Evolutionary conservation across 2,888 invertebrate genomes (phyloP), one percentile per base, ranked within the genome.

Genomic region (Craniophora ligustri): DNA sequence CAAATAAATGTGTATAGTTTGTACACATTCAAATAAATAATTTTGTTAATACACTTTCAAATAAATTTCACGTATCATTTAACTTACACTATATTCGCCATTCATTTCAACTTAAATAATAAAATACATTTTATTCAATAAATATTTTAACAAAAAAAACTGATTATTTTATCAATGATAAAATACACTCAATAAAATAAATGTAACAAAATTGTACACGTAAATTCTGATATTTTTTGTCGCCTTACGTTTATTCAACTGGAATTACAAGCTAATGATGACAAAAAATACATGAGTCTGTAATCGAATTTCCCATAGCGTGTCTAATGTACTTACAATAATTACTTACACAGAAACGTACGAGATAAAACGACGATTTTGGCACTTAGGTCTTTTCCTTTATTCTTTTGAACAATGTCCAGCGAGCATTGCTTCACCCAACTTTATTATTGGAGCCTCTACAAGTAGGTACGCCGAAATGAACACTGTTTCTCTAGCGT

Each of bases 361-460:
- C 72, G 64, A 70, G 70, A 60, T 72, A 67, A 77, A 78, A 80
- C 78, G 76, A 85, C 81, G 79, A 79, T 90, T 65, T 91, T 91
- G 91, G 91, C 91, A 91, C 91, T 88, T 89, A 81, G 84, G 87
- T 87, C 82, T 79, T 84, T 76, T 65, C 60, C 58, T 59, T 61
- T 55, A 50, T 62, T 49, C 55, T 34, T 55, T 64, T 49, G 50
- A 67, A 61, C 62, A 67, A 58, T 67, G 59, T 45, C 61, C 59
- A 55, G 58, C 64, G 49, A 65, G 57, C 67, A 61, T 58, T 64
- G 48, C 44, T 67, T 67, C 61, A 61, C 46, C 56, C 50, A 68
- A 49, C 30, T 48, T 49, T 57, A 45, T 64, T 46, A 48, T 50
- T 48, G 55, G 42, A 56, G 50, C 45, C 28, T 53, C 36, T 53